These are phyloP conservation scores for Chionodraco myersi DNA, from an alignment of 2,113 vertebrate species.

Conservation along the genomic window DNA sequence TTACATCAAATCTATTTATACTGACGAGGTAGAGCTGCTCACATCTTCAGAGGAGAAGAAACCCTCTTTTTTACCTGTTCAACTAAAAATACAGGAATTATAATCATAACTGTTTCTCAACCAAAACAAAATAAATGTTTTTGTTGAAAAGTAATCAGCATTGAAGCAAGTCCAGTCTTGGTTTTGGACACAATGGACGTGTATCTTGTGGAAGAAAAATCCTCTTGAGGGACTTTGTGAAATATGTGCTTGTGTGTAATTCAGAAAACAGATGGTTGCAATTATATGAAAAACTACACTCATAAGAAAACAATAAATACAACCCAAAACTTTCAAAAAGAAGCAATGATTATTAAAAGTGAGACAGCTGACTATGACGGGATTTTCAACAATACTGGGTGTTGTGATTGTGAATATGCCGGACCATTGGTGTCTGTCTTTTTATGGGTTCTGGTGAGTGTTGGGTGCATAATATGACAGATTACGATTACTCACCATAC, in stretches of 20 bases:
- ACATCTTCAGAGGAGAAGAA: slow-evolving; percentile 54
- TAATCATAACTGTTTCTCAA: slow-evolving; percentile 58
- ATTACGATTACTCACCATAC: slow-evolving; percentile 91
- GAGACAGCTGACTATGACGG: neutral
- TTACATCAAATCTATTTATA: slow-evolving; percentile 71
- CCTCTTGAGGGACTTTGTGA: slow-evolving; percentile 36
- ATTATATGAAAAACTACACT: slow-evolving; percentile 42
- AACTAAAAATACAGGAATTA: slow-evolving; percentile 55
- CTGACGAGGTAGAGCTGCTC: slow-evolving; percentile 58
- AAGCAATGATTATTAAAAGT: neutral
- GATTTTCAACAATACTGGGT: slow-evolving; percentile 15
- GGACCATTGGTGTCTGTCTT: neutral
- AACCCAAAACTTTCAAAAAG: slow-evolving; percentile 23
- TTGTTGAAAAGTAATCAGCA: slow-evolving; percentile 67
- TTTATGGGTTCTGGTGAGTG: neutral
- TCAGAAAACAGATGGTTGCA: slow-evolving; percentile 48
- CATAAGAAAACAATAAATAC: slow-evolving; percentile 40
- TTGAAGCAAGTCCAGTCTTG: slow-evolving; percentile 58
- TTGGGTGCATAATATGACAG: slow-evolving; percentile 6
- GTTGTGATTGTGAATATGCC: slow-evolving; percentile 19
- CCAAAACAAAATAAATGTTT: slow-evolving; percentile 56
- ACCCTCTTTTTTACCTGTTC: slow-evolving; percentile 31
- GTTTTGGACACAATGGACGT: slow-evolving; percentile 33
- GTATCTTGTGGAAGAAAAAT: slow-evolving; percentile 39
- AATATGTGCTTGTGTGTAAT: slow-evolving; percentile 40